Evolutionary conservation across 2,113 vertebrate genomes (phyloP), one percentile per base, ranked within the genome.

Genomic region (Tiliqua scincoides): DNA sequence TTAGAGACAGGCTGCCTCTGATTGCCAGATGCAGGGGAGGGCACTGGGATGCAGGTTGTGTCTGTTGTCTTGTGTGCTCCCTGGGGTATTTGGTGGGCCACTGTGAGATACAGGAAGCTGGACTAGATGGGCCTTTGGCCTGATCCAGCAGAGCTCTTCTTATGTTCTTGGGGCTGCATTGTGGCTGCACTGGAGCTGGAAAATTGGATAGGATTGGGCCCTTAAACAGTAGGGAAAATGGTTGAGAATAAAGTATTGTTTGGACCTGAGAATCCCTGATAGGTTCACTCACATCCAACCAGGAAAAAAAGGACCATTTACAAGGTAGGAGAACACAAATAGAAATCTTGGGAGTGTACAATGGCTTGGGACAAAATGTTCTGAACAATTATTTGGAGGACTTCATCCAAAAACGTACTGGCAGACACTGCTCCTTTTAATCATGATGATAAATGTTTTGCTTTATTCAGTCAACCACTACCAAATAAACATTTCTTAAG

Each of bases 361-460:
- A 80, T 37, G 15, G 59, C 70, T 86, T 6, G 81, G 35, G 85
- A 86, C 78, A 86, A 81, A 86, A 81, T 72, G 71, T 74, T 74
- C 78, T 73, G 71, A 59, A 86, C 48, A 65, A 81, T 81, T 65
- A 54, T 74, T 12, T 54, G 65, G 40, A 81, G 78, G 70, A 86
- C 78, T 74, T 81, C 43, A 86, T 37, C 78, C 79, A 81, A 86
- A 15, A 74, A n/a, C 65, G 32, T 35, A 30, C 35, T 57, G 70
- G 59, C 70, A 86, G 40, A 86, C 30, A 74, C 37, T 86, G 57
- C 2, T 70, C 77, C 84, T 86, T 86, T 86, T 73, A 86, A 85
- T 77, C 73, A 74, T 65, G 59, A 86, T 81, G 78, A 86, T 73
- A 81, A 4, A 1, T 10, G 32, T 20, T 80, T 6, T 14, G 2